Percentiles rank a stretch among this genome's conserved stretches.
Evolutionary conservation across 2,113 vertebrate genomes (phyloP).

Genomic region (Halcyon senegalensis): DNA sequence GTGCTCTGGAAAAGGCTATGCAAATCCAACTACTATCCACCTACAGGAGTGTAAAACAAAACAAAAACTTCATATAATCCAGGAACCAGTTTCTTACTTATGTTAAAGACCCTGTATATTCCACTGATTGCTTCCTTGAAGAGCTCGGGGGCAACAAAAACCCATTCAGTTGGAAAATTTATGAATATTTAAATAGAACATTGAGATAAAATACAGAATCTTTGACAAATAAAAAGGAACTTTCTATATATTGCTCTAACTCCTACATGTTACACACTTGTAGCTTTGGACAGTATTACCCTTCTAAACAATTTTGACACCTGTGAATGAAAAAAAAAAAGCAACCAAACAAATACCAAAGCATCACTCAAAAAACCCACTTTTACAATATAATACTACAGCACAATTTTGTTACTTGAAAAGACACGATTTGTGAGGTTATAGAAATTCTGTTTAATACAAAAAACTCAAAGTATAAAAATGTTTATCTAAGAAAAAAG

Average conservation of each 20-base stretch:
- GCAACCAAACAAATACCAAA: neutral
- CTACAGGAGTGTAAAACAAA: neutral
- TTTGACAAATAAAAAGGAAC: neutral
- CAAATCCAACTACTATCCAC: neutral
- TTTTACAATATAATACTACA: neutral
- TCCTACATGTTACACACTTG: neutral
- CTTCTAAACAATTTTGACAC: neutral
- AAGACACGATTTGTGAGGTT: neutral
- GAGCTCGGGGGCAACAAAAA: neutral
- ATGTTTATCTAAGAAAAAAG: neutral
- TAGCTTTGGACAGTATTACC: neutral
- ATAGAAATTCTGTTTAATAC: neutral
- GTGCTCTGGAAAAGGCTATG: slow-evolving; percentile 5
- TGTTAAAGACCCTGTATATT: neutral
- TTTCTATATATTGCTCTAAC: neutral
- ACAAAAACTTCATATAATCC: neutral
- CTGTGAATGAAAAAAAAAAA: neutral
- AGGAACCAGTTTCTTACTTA: neutral
- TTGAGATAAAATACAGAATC: neutral
- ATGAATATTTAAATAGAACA: neutral
- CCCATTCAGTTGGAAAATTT: neutral
- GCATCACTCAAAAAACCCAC: neutral
- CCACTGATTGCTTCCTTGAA: neutral
- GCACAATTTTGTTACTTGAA: neutral
- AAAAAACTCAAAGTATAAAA: neutral